phyloP scores from a whole-genome alignment of 37 sponge, comb jelly and placozoan species.

The Haliclona indistincta region DNA sequence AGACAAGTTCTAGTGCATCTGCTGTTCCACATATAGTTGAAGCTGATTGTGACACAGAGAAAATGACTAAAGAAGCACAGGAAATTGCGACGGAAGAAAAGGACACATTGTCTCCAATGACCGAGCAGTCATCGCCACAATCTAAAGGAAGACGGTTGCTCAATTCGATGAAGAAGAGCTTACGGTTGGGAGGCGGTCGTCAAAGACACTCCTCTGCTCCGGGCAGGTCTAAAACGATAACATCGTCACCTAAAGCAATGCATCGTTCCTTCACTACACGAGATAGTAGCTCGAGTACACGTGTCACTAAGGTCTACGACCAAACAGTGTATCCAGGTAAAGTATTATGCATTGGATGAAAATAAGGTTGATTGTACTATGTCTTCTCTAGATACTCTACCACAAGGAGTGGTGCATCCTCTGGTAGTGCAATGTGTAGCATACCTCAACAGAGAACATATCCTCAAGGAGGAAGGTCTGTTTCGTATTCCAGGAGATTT shows the following conservation, averaged over 20 bases:
- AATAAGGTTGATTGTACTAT: neutral
- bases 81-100: neutral
- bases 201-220: neutral
- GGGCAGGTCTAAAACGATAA: neutral
- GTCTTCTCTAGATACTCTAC: slow-evolving; percentile 34
- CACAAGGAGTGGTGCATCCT: slow-evolving; percentile 46
- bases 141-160: neutral
- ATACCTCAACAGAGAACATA: slow-evolving; percentile 60
- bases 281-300: no score
- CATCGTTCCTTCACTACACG: no score
- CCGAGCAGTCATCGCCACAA: neutral
- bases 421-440: slow-evolving; percentile 74
- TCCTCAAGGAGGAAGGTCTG: slow-evolving; percentile 77
- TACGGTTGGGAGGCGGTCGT: neutral
- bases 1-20: neutral
- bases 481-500: slow-evolving; percentile 88
- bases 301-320: no score
- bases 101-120: neutral
- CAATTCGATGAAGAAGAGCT: slow-evolving; percentile 18
- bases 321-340: no score
- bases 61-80: neutral
- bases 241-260: neutral
- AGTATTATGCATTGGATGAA: no score
- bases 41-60: neutral
- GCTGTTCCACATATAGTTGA: neutral